phyloP scores from a whole-genome alignment of 2,797 vertebrate genomes.

The Champsocephalus esox region DNA sequence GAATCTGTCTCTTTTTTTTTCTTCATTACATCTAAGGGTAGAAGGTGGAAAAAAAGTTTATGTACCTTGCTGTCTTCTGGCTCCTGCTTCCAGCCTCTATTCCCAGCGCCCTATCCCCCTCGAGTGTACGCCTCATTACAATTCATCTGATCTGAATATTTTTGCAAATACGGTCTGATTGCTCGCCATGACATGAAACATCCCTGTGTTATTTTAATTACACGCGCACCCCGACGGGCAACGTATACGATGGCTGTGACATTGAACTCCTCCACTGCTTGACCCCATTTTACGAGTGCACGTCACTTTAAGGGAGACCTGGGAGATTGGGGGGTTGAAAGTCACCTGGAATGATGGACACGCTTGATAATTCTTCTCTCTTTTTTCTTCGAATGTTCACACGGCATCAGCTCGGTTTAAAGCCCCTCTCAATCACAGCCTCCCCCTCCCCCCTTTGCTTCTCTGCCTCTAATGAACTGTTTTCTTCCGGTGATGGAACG shows the following conservation, averaged over 20 bases:
- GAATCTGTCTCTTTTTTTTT: slow-evolving; percentile 73
- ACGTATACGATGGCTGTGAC: slow-evolving; percentile 91
- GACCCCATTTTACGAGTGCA: slow-evolving; percentile 84
- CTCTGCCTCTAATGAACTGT: slow-evolving; percentile 82
- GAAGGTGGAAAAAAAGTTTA: slow-evolving; percentile 88
- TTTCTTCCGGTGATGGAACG: slow-evolving; percentile 84
- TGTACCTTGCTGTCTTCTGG: slow-evolving; percentile 97
- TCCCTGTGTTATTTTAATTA: slow-evolving; percentile 92
- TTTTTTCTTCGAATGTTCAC: slow-evolving; percentile 79
- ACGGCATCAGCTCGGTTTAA: slow-evolving; percentile 82
- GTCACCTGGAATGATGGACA: slow-evolving; percentile 83
- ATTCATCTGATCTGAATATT: slow-evolving; percentile 99
- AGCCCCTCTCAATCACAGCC: slow-evolving; percentile 80
- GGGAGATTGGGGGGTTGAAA: slow-evolving; percentile 49
- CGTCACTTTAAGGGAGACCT: slow-evolving; percentile 57
- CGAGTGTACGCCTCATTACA: slow-evolving; percentile 98
- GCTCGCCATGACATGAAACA: slow-evolving; percentile 95
- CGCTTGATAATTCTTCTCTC: slow-evolving; percentile 76
- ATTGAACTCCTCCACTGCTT: slow-evolving; percentile 91
- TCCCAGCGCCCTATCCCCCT: slow-evolving; percentile 87
- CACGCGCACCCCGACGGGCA: slow-evolving; percentile 89
- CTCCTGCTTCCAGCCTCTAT: slow-evolving; percentile 65
- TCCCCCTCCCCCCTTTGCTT: not conserved
- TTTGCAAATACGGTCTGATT: slow-evolving; percentile 99
- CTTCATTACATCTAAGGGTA: slow-evolving; percentile 48